Percentiles rank a stretch among this genome's conserved stretches.
Evolutionary conservation across 2,888 invertebrate genomes (phyloP).

Genomic region (Cryptocheilus praepositus): DNA sequence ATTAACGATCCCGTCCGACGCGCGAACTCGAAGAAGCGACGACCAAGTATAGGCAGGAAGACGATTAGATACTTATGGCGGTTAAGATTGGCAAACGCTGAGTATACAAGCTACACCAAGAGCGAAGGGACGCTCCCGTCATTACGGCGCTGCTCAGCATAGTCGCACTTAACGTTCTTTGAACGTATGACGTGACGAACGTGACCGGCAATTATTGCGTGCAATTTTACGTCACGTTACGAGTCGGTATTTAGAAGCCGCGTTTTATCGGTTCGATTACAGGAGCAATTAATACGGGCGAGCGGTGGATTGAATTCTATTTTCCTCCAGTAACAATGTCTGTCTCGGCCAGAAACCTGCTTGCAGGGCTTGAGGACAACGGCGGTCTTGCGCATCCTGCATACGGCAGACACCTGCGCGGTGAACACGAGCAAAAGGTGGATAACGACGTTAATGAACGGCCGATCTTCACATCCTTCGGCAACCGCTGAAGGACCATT

Average conservation of each 20-base stretch:
- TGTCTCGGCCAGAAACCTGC: too few species aligned
- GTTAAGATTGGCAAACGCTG: constrained; percentile 2
- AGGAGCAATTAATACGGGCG: background rate
- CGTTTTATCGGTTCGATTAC: background rate
- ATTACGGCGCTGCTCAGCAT: too few species aligned
- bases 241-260: background rate
- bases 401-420: constrained; percentile 24
- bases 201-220: too few species aligned
- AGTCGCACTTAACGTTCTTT: too few species aligned
- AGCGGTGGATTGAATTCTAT: background rate
- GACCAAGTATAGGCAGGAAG: too few species aligned
- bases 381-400: constrained; percentile 1
- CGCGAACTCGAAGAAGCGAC: background rate
- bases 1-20: constrained; percentile 7
- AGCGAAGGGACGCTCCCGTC: background rate
- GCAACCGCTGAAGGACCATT: constrained; percentile 15
- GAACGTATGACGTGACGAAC: too few species aligned
- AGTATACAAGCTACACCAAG: constrained; percentile 4
- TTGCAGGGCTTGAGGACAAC: constrained; percentile 2
- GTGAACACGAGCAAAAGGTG: constrained; percentile 2
- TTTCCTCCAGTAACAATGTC: too few species aligned
- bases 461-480: constrained; percentile 27
- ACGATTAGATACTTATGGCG: too few species aligned
- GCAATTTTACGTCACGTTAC: too few species aligned
- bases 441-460: constrained; percentile 31